Evolutionary conservation across 1,140 invertebrate genomes (phyloP), one percentile per base, ranked within the genome.

Genomic region (Lysiphlebus fabarum): DNA sequence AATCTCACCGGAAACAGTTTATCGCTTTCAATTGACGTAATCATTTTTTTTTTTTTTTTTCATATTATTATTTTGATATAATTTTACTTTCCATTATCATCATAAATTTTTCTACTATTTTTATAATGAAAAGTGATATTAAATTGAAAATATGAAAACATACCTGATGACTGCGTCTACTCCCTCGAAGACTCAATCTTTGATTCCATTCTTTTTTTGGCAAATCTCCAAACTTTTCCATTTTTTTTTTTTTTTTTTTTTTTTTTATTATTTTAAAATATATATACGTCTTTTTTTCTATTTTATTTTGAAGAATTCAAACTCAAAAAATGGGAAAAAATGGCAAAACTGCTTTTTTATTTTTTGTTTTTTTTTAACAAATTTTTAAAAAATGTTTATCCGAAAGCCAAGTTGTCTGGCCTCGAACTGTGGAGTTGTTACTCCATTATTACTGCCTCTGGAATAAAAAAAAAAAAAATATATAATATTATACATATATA

Each of bases 201-300:
- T 82, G 80, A 59, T 78, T 82, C 82, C 82, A 83, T 62, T 82
- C 81, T 17, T 78, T 70, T 59, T 77, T 77, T 63, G 78, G 76
- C 62, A 75, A 74, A 53, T 79, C 77, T 56, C 73, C 75, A 45
- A 78, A 67, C 48, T 61, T 63, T 36, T 65, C 64, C 64, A 65
- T 65, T 42, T 33, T 55, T 34, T n/a, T 26, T 50, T 53, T 42
- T 12, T 11, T 17, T 43, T 37, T 34, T 41, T 8, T n/a, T 53
- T n/a, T 14, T 12, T n/a, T 42, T 43, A 58, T 48, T 56, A 7
- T 47, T 56, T 12, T 12, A 26, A 26, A 26, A 26, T 26, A 41
- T 26, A 38, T 37, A 11, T 40, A 7, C 34, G 11, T 26, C n/a
- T 43, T 41, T 43, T 58, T 12, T 40, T 55, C 14, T 42, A 33